Base-by-base conservation (phyloP, 2,888 invertebrate species). In the Euplexia lucipara region DNA sequence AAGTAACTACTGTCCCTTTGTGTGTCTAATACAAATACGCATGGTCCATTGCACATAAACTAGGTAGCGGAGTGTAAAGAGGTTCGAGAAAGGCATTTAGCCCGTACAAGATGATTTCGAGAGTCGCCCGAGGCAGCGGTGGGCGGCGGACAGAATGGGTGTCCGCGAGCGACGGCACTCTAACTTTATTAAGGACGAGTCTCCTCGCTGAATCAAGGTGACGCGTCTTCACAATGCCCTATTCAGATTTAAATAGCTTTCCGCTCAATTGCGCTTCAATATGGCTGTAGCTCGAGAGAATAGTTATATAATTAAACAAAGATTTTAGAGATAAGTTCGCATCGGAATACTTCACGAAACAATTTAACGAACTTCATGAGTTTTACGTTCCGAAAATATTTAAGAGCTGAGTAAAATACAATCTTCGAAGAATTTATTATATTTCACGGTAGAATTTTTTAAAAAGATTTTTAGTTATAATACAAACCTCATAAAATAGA, bases 201-300 rank as follows among this genome's bases (percentile, higher is more conserved):
- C 91, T 90, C 88, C 85, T 84, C 88, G 86, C 89, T 88, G 92
- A 93, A 92, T 91, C 91, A 95, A 95, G 95, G 93, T 95, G 93
- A 92, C 92, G 93, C 90, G 91, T 90, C 88, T 90, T 90, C 90
- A 95, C 95, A 95, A 95, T 94, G 88, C 92, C 88, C 94, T 92
- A 95, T 95, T 95, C 95, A 95, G 89, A 94, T 95, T 94, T 93
- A 94, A 95, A 95, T 95, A 95, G 94, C 94, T 94, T 95, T 91
- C 94, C 94, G 92, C 95, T 91, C 94, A 94, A 95, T 95, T 95
- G 93, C 93, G 85, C 90, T 89, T 93, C 92, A 95, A 95, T 95
- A 90, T 88, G 91, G 88, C 91, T 88, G 87, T 87, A 90, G 88
- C 90, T 90, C 80, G 85, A 89, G 86, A 84, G 86, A 86, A 91